Evolutionary conservation across 2,797 vertebrate species (phyloP), one percentile per base, ranked within the genome.

Genomic region (Coracias cyanogaster): DNA sequence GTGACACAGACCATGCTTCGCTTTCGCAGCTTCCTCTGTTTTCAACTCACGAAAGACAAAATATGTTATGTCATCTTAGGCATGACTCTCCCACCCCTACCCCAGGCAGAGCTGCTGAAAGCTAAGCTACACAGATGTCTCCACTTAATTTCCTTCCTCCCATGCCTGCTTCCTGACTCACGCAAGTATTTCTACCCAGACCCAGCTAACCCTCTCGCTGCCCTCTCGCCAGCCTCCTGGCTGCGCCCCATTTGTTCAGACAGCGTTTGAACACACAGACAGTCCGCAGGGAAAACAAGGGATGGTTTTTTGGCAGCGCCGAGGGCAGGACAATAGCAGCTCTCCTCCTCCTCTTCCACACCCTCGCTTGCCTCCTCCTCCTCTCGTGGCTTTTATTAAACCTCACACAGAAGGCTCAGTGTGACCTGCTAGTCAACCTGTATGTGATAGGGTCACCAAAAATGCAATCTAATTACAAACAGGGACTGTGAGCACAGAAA

Each of bases 61-160:
- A 51, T 84, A 82, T 1, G 58, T 96, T 95, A 94, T 65, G 95
- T 96, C 97, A 96, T 76, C 71, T 78, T 41, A 78, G 79, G 93
- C 88, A 85, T 91, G 94, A 95, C 93, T 93, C 87, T 96, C 91
- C 83, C 65, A 86, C 89, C 89, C 92, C 94, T 93, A 94, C 85
- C 77, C 94, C 71, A 66, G 97, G 95, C 96, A 92, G 95, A 86
- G 83, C 93, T 84, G 89, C 90, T 78, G 91, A 94, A 87, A 97
- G 86, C 94, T 90, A 96, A 94, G 77, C 31, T 54, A 55, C 91
- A 86, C 95, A 97, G 92, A 95, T 92, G 78, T 87, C 94, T 94
- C 95, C 94, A 97, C 97, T 98, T 97, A 97, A 96, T 97, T 97
- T 97, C 94, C 97, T 98, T 98, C 94, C 97, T 98, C 96, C 81